Evolutionary conservation across 1,140 invertebrate species (phyloP).

Genomic region (Pararge aegeria): DNA sequence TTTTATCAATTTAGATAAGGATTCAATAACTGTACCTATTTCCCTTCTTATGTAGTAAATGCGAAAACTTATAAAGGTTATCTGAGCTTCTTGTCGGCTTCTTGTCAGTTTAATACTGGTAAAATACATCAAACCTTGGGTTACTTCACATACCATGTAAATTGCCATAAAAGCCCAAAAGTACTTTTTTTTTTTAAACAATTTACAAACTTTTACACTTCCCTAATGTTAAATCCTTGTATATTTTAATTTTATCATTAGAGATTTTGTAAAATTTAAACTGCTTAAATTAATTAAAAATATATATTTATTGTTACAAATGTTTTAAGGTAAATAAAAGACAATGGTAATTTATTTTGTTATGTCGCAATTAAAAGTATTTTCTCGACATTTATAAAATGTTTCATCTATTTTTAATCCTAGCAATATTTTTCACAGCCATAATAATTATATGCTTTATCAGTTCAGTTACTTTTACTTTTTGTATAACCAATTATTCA

Average conservation of each 20-base stretch:
- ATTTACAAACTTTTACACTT: conserved; percentile 19
- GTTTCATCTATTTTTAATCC: too few species aligned
- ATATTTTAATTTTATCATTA: conserved; percentile 20
- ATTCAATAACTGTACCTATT: too few species aligned
- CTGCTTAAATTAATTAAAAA: conserved; percentile 13
- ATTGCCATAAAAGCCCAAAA: conserved; percentile 4
- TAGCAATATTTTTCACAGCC: too few species aligned
- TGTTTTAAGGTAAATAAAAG: conserved; percentile 25
- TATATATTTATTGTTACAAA: conserved; percentile 25
- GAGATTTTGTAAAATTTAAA: conserved; percentile 21
- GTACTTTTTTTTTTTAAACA: conserved; percentile 5
- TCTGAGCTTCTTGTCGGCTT: too few species aligned
- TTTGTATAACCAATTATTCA: too few species aligned
- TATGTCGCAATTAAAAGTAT: conserved; percentile 21
- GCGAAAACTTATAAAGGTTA: too few species aligned
- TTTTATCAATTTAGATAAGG: too few species aligned
- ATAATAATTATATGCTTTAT: too few species aligned
- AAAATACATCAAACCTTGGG: neutral
- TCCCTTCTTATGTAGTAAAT: too few species aligned
- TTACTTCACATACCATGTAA: conserved; percentile 5
- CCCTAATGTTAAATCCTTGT: conserved; percentile 16
- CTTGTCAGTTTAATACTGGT: neutral
- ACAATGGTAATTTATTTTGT: conserved; percentile 31
- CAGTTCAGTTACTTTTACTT: too few species aligned
- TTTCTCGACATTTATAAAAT: conserved; percentile 11